Evolutionary conservation across 2,888 invertebrate genomes (phyloP), one percentile per base, ranked within the genome.

Genomic region (Standfussiana lucernea): DNA sequence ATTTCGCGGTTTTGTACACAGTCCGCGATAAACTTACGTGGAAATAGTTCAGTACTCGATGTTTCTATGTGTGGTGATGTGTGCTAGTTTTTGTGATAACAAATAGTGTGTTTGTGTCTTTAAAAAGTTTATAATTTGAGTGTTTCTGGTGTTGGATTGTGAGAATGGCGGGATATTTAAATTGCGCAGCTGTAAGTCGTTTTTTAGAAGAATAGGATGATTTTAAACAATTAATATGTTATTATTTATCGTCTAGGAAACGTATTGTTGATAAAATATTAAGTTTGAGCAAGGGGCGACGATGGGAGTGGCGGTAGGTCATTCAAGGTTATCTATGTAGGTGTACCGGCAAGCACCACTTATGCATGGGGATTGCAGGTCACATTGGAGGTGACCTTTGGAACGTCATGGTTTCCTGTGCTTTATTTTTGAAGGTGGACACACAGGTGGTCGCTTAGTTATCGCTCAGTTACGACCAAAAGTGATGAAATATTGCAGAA

Each of bases 261-360:
- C 37, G 72, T 80, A 81, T 64, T 71, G 59, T 75, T 83, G 45
- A 35, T 75, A 37, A 72, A 69, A 64, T 76, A 28, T 76, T 47
- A 24, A 53, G 35, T 77, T 72, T 72, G 69, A 72, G 68, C 35
- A 75, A 66, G 72, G 82, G 70, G 35, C 79, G 68, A 74, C 75
- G 78, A 83, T 79, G 83, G 83, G 84, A 85, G 84, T 86, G 85
- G 83, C 83, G 83, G 87, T 96, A 96, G 96, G 96, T 96, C 96
- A 96, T 95, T 95, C 96, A 96, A 96, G 96, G 96, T 96, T 96
- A 96, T 89, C 89, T 89, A 88, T 92, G 91, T 90, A 89, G 75
- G 75, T 81, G 86, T 90, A 92, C 95, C 95, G 95, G 96, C 93
- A 95, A 95, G 94, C 95, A 93, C 93, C 94, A 95, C 93, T 94